Base-by-base conservation (phyloP, 2,888 invertebrate species). In the Leptopterna dolabrata region DNA sequence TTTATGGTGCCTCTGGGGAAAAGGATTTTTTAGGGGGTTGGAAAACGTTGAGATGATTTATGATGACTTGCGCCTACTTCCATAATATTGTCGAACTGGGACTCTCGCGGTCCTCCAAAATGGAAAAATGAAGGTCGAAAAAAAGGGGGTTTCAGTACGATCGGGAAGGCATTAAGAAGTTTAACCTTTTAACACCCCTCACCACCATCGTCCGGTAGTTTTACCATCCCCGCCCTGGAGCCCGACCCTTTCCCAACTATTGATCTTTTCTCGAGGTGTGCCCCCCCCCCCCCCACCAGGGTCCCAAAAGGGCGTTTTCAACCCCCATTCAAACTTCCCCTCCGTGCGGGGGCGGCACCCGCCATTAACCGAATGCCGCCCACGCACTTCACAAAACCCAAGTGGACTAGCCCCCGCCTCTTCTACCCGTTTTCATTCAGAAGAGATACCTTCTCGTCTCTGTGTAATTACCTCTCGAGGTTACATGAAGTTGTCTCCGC, bases 361-460 rank as follows among this genome's bases (percentile, higher is more conserved):
- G 71, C 63, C 88, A 73, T 81, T 88, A 76, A 88, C 86, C 88
- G 73, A 47, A 76, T 55, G 41, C 83, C 87, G 51, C 84, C 82
- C 24, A 41, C 73, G 73, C 73, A 73, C 73, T 73, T 73, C 73
- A 73, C 73, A 41, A 41, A 73, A 73, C 73, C 73, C 41, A 73
- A 73, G 73, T 41, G 73, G 41, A 30, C 73, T 19, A 81, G 27
- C 76, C 85, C 29, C n/a, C 36, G 4, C 36, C 36, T 2, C 36
- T 29, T 19, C 24, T 6, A 63, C 76, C 70, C 43, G 43, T 43
- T 24, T 80, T 80, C 51, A 47, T 19, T 43, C 19, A 43, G 43
- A 27, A 80, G 27, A 73, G 29, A 29, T 73, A 29, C 73, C 30
- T 41, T 73, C 73, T 73, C 73, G 30, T 30, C 73, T 36, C 73